These are phyloP conservation scores for Clupea harengus DNA, from an alignment of 2,113 vertebrate species.

Conservation along the genomic window DNA sequence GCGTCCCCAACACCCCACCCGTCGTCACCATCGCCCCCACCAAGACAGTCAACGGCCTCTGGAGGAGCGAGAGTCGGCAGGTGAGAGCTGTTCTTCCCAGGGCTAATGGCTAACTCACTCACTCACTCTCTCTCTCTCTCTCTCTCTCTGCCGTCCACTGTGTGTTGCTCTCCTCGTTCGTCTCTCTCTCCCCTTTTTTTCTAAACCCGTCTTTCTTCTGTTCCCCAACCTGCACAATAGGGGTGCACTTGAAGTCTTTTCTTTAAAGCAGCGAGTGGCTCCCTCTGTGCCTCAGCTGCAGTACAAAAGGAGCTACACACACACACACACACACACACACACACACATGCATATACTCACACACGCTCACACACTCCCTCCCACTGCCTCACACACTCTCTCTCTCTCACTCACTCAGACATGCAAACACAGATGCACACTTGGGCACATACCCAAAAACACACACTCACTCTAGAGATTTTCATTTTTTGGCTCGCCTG, in stretches of 20 bases:
- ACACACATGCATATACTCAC: not conserved
- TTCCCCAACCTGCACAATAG: not conserved
- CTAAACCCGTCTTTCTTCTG: not conserved
- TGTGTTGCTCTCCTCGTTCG: not conserved
- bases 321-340: slow-evolving; percentile 32
- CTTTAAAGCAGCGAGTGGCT: slow-evolving; percentile 11
- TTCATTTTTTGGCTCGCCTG: slow-evolving; percentile 46
- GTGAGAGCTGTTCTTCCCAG: slow-evolving; percentile 59
- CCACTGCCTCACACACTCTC: not conserved
- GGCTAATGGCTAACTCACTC: not conserved
- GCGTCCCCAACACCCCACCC: slow-evolving; percentile 92
- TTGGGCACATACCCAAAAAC: slow-evolving; percentile 18
- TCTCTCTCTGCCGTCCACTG: not conserved
- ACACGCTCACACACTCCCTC: not conserved
- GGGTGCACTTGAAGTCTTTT: not conserved
- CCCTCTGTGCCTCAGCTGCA: slow-evolving; percentile 9
- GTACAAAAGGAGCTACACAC: not conserved
- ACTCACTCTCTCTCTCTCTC: not conserved
- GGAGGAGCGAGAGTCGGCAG: slow-evolving; percentile 93
- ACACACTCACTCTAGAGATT: slow-evolving; percentile 40
- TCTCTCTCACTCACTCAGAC: not conserved
- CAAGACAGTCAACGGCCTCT: slow-evolving; percentile 95
- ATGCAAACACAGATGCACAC: not conserved
- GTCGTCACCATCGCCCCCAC: slow-evolving; percentile 98
- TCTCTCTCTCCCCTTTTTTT: slow-evolving; percentile 6